phyloP scores from a whole-genome alignment of 2,888 invertebrate genomes.

The Microctonus brassicae region DNA sequence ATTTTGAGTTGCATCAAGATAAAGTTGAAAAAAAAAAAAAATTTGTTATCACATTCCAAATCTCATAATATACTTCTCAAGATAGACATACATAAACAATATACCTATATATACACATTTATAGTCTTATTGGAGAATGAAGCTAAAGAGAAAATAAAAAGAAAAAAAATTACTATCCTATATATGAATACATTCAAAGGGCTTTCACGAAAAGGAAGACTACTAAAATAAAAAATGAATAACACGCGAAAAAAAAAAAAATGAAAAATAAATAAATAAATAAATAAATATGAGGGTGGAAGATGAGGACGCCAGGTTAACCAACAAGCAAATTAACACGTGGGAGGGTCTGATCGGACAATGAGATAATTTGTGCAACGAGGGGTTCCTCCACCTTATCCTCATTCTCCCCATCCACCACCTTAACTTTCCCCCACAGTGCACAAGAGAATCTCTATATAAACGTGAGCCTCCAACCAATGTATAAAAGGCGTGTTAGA shows the following conservation, averaged over 20 bases:
- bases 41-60: constrained; percentile 6
- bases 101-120: neutral
- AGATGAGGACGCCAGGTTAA: constrained; percentile 54
- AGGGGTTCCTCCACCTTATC: constrained; percentile 37
- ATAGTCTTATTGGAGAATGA: constrained; percentile 20
- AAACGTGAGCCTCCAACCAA: constrained; percentile 27
- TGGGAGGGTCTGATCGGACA: constrained; percentile 68
- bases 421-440: constrained; percentile 34
- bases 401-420: constrained; percentile 13
- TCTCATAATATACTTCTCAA: constrained; percentile 4
- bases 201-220: constrained; percentile 46
- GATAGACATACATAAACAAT: neutral
- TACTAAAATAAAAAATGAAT: neutral
- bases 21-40: neutral
- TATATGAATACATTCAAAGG: constrained; percentile 33
- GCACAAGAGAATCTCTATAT: constrained; percentile 34
- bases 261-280: no score
- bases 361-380: constrained; percentile 62
- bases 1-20: constrained; percentile 1
- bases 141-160: constrained; percentile 30
- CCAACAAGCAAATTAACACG: constrained; percentile 70
- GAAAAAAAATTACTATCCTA: no score
- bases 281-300: constrained; percentile 28
- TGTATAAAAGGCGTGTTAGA: constrained; percentile 52
- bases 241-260: no score